Base-by-base conservation (phyloP, 2,797 vertebrate species). In the Rhabdomys pumilio region DNA sequence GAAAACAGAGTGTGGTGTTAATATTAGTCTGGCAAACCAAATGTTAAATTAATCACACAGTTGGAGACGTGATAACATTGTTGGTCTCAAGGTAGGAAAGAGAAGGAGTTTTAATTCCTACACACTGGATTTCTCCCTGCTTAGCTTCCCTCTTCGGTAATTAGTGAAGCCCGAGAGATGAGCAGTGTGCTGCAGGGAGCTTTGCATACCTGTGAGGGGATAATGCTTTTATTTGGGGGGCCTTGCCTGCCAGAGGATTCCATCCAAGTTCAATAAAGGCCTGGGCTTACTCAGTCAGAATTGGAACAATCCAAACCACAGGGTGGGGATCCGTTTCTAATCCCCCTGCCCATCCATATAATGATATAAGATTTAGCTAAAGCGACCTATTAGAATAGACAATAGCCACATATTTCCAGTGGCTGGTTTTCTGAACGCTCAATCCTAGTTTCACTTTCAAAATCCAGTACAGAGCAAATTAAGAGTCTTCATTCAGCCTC, bases 241-340 rank as follows among this genome's bases (percentile, higher is more conserved):
- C 93, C 98, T 97, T 83, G 91, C 97, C 97, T 98, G 97, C 96
- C 96, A 97, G 91, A 92, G 92, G 90, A 98, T 98, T 73, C 77
- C 6, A 94, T 97, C 92, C 93, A 96, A 91, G 96, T 38, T 90
- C 98, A 97, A 91, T 97, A 96, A 98, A 97, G 72, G 97, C 75
- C 3, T 90, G 69, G 76, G 95, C 94, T 97, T 96, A 96, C 95
- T 92, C 91, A 97, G 90, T 87, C 89, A 97, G 97, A 97, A 98
- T 90, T 97, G 95, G 93, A 98, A 97, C 96, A 92, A 97, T 97
- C 92, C 47, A 20, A 95, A 95, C 19, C 76, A 29, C 77, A 94
- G 93, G 98, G 98, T 63, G 91, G 97, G 96, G 90, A 98, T 96
- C 95, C 96, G 91, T 98, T 98, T 98, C 97, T 98, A 98, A 98